Evolutionary conservation across 2,113 vertebrate species (phyloP).

Genomic region (Heterochromis multidens): DNA sequence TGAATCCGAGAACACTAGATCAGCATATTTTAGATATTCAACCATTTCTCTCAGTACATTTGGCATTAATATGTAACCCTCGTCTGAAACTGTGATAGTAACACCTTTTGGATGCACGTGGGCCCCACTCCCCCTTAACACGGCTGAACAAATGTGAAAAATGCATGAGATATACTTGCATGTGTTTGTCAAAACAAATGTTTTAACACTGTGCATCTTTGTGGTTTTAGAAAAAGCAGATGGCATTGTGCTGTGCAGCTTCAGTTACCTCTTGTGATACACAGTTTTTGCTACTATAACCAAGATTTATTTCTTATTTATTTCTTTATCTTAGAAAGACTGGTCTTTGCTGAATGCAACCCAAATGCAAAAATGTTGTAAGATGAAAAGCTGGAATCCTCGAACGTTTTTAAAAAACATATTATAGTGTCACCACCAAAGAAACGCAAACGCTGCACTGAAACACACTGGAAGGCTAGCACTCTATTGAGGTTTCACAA

Average conservation of each 20-base stretch:
- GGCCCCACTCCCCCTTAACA: neutral
- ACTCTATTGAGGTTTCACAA: too few species aligned
- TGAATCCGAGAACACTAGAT: slow-evolving; percentile 56
- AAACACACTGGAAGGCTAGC: too few species aligned
- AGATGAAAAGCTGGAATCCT: neutral
- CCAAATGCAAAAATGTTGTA: neutral
- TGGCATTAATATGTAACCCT: slow-evolving; percentile 64
- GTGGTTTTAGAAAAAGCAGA: neutral
- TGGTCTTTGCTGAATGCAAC: neutral
- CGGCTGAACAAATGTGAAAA: neutral
- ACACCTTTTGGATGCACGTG: slow-evolving; percentile 14
- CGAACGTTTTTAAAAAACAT: neutral
- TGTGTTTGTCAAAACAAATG: slow-evolving; percentile 32
- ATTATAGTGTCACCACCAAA: too few species aligned
- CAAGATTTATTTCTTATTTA: slow-evolving; percentile 3
- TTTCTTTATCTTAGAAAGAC: slow-evolving; percentile 1
- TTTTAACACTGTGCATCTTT: slow-evolving; percentile 3
- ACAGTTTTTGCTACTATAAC: neutral
- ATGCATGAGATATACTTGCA: slow-evolving; percentile 10
- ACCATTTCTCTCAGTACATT: slow-evolving; percentile 44
- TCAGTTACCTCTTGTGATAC: neutral
- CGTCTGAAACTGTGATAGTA: slow-evolving; percentile 47
- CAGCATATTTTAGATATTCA: slow-evolving; percentile 73
- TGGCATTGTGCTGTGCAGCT: neutral
- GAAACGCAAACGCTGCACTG: too few species aligned